Evolutionary conservation across 2,888 invertebrate species (phyloP).

Genomic region (Theodoxus fluviatilis): DNA sequence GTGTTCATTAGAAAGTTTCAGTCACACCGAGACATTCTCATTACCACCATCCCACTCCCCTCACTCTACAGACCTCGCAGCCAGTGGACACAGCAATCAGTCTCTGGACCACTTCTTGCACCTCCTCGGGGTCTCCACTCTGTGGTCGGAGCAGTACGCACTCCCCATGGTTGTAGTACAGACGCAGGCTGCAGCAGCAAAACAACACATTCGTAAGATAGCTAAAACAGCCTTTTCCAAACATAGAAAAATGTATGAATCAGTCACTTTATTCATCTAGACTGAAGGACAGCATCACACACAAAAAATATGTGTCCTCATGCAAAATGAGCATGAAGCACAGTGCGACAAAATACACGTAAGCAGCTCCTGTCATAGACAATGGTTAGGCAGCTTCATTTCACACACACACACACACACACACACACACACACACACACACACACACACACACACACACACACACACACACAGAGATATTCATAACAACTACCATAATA

Average conservation of each 20-base stretch:
- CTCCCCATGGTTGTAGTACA: slow-evolving; percentile 94
- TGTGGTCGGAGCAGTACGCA: slow-evolving; percentile 83
- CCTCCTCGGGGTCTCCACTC: slow-evolving; percentile 71
- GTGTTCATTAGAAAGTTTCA: too few relatives aligned
- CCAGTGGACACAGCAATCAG: slow-evolving; percentile 79
- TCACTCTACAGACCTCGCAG: slow-evolving; percentile 65
- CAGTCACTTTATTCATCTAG: too few relatives aligned
- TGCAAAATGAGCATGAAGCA: neutral
- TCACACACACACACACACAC: too few relatives aligned
- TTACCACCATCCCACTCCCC: too few relatives aligned
- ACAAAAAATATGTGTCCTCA: neutral
- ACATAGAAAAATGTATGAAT: neutral
- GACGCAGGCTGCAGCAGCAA: slow-evolving; percentile 68
- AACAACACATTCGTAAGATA: neutral
- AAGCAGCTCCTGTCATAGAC: neutral
- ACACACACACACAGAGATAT: too few relatives aligned
- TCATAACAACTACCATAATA: too few relatives aligned
- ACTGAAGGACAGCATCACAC: neutral
- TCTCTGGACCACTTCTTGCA: slow-evolving; percentile 80
- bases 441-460: too few relatives aligned
- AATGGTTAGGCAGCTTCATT: neutral
- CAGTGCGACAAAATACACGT: neutral
- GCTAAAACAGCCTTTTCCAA: neutral
- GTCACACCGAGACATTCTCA: too few relatives aligned
- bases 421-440: too few relatives aligned